Conservation (phyloP, 2,113 vertebrate species). For the Triplophysa siluroides region DNA sequence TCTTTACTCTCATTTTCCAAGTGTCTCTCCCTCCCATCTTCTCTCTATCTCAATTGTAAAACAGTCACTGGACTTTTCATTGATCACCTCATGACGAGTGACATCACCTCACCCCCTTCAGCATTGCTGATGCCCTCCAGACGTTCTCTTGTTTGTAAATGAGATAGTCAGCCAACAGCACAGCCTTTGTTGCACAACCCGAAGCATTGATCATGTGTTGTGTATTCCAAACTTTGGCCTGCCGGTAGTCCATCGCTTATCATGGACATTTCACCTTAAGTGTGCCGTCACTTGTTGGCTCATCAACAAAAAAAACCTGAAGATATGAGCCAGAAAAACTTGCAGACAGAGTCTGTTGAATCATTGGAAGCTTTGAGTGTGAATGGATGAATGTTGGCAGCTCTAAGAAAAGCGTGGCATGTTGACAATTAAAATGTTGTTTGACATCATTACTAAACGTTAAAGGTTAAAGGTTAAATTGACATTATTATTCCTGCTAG, state of each 20-base stretch:
- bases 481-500: too few relatives aligned
- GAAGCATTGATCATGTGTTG: constrained; percentile 45
- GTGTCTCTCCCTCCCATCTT: not conserved
- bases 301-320: constrained; percentile 37
- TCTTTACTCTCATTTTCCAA: not conserved
- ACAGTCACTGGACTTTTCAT: constrained; percentile 20
- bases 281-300: constrained; percentile 15
- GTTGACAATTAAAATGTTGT: not conserved
- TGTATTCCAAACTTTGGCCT: constrained; percentile 30
- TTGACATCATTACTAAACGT: too few relatives aligned
- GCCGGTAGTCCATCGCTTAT: not conserved
- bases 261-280: not conserved
- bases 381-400: not conserved
- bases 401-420: not conserved
- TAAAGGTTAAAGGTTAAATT: too few relatives aligned
- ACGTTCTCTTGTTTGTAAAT: constrained; percentile 56
- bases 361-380: not conserved
- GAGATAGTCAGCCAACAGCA: constrained; percentile 39
- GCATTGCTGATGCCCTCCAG: constrained; percentile 48
- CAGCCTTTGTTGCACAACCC: constrained; percentile 38
- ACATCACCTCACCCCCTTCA: constrained; percentile 29
- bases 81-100: constrained; percentile 35
- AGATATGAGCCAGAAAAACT: not conserved
- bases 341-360: not conserved
- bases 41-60: constrained; percentile 21